These are phyloP conservation scores for Philonicus albiceps DNA, from an alignment of 2,888 invertebrate species.

Conservation along the genomic window DNA sequence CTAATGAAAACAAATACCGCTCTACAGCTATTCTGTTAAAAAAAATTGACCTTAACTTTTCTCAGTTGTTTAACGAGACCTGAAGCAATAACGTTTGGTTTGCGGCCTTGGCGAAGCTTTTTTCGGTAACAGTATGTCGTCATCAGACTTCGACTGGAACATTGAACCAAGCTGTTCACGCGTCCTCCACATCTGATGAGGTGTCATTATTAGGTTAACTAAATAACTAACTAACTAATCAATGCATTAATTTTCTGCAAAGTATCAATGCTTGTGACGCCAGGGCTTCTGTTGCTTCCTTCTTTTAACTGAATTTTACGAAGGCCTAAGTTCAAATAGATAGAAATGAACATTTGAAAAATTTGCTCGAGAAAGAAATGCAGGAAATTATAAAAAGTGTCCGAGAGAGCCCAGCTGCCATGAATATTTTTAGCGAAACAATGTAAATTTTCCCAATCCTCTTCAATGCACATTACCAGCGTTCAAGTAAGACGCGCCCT, in stretches of 20 bases:
- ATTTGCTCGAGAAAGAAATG: not conserved
- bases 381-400: not conserved
- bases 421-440: conserved; percentile 3
- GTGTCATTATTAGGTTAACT: not conserved
- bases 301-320: not conserved
- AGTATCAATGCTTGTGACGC: not conserved
- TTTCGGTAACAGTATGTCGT: not conserved
- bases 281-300: not conserved
- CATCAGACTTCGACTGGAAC: not conserved
- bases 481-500: conserved; percentile 5
- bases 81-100: conserved; percentile 13
- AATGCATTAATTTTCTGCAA: not conserved
- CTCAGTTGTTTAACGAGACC: conserved; percentile 21
- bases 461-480: conserved; percentile 6
- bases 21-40: not conserved
- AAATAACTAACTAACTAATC: no score
- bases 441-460: conserved; percentile 11
- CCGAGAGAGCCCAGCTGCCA: not conserved
- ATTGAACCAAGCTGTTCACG: not conserved
- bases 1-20: conserved; percentile 2
- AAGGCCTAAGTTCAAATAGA: not conserved
- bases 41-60: conserved; percentile 32
- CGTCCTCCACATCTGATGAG: not conserved
- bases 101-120: conserved; percentile 1
- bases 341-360: not conserved